phyloP scores from a whole-genome alignment of 2,113 vertebrate species.

The Stigmatopora nigra region DNA sequence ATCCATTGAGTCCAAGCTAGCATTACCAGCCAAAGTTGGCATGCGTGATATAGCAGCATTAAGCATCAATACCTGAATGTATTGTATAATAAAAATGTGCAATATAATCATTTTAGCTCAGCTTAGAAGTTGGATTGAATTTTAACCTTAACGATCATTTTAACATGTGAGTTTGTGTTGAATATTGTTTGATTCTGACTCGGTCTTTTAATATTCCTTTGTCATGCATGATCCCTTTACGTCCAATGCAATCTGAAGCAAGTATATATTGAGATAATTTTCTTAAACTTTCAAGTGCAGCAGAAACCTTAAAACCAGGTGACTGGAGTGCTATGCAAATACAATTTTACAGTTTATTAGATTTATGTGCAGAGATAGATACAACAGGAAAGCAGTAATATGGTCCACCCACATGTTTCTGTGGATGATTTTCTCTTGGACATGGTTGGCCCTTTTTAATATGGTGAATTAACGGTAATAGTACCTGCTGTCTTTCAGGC shows the following conservation, averaged over 20 bases:
- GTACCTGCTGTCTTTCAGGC: slow-evolving; percentile 64
- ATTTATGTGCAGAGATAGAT: slow-evolving; percentile 34
- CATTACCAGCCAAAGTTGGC: too few species aligned
- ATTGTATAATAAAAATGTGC: too few species aligned
- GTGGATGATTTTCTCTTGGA: slow-evolving; percentile 41
- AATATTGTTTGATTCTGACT: too few species aligned
- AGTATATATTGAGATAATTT: background rate
- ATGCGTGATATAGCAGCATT: too few species aligned
- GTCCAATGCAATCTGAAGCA: background rate
- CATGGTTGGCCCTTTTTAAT: slow-evolving; percentile 50
- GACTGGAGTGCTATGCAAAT: slow-evolving; percentile 23
- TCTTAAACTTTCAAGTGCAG: slow-evolving; percentile 5
- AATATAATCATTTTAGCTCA: too few species aligned
- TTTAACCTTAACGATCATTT: too few species aligned
- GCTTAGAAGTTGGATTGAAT: too few species aligned
- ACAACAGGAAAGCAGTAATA: slow-evolving; percentile 43
- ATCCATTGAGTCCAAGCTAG: too few species aligned
- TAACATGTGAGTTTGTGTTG: background rate
- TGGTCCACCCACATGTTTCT: slow-evolving; percentile 53
- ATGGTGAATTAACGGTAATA: slow-evolving; percentile 59
- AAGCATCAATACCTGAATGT: too few species aligned
- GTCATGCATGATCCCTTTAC: background rate
- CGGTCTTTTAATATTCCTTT: background rate
- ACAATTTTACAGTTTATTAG: slow-evolving; percentile 45
- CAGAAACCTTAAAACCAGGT: slow-evolving; percentile 18